Base-by-base conservation (phyloP, 2,888 invertebrate species). In the Melanotus villosus region DNA sequence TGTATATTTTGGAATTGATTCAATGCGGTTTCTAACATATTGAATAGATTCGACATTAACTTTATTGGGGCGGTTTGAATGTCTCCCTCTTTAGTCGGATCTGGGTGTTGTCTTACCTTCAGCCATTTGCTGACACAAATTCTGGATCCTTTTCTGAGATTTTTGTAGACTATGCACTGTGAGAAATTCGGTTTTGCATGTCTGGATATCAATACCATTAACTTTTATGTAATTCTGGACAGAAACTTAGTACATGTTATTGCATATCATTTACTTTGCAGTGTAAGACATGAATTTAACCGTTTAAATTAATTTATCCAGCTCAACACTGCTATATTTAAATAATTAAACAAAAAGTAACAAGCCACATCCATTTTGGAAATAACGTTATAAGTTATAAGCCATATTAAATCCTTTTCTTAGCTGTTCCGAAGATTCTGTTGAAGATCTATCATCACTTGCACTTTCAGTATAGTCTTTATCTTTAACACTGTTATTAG, bases 121-220 rank as follows among this genome's bases (percentile, higher is more conserved):
- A 16, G 41, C 14, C 41, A 71, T 70, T 50, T 71, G 65, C 36
- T 67, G 30, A 38, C 52, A 43, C 12, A 67, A 16, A 38, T 56
- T 12, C 23, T 71, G 47, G 12, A 56, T 63, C 21, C 66, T 58
- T 58, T 67, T 71, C 57, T 62, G 52, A 19, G 65, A 69, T 45
- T 65, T 57, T 54, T 63, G 54, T 6, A 63, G 19, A 19, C 63
- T 43, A 43, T 63, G 54, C n/a, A 32, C 12, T 4, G 67, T 10
- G 7, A 74, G 19, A 54, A 74, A 74, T 32, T 71, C 70, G 21
- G 54, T 19, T 47, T 71, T 72, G 43, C 73, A 72, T 14, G 73
- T 32, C 52, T 60, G 56, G n/a, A 65, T 47, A 23, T 70, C 65
- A 12, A 16, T 1, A 12, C 71, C 73, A 57, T 72, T 66, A 19